These are phyloP conservation scores for Melanogrammus aeglefinus DNA, from an alignment of 2,797 vertebrate species.

Conservation along the genomic window DNA sequence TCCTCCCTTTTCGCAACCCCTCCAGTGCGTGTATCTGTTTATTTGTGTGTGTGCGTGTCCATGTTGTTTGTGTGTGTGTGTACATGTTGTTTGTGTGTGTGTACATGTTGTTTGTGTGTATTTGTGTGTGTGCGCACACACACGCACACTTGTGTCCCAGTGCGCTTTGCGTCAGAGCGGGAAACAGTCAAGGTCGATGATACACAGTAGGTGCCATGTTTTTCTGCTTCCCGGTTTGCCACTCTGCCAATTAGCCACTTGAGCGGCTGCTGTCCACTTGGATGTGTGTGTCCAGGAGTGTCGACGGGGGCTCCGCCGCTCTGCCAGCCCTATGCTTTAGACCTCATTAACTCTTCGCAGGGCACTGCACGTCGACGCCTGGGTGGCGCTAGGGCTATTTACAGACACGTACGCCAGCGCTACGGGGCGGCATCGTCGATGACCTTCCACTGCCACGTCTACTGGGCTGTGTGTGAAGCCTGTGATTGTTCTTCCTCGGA, in stretches of 20 bases:
- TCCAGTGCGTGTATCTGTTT: not conserved
- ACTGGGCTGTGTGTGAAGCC: not conserved
- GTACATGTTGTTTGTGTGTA: slow-evolving; percentile 15
- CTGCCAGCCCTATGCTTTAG: slow-evolving; percentile 64
- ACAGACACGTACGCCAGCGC: slow-evolving; percentile 67
- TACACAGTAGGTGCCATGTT: slow-evolving; percentile 79
- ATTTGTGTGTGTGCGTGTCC: slow-evolving; percentile 9
- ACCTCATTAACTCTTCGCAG: slow-evolving; percentile 76
- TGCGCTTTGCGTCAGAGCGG: slow-evolving; percentile 1
- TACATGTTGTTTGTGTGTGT: slow-evolving; percentile 3
- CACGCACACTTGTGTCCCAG: not conserved
- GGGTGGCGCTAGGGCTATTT: slow-evolving; percentile 73
- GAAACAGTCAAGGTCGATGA: slow-evolving; percentile 72
- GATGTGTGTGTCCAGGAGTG: slow-evolving; percentile 75
- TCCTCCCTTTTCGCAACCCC: slow-evolving; percentile 4
- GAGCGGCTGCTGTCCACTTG: slow-evolving; percentile 81
- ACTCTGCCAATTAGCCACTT: slow-evolving; percentile 80
- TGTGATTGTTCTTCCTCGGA: not conserved
- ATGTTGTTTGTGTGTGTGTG: slow-evolving; percentile 16
- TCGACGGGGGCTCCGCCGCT: slow-evolving; percentile 50
- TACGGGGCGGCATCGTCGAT: slow-evolving; percentile 58
- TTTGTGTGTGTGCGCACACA: slow-evolving; percentile 2
- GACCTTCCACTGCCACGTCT: slow-evolving; percentile 59
- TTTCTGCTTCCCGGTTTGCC: slow-evolving; percentile 72
- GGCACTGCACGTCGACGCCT: slow-evolving; percentile 64